Base-by-base conservation (phyloP, 2,888 invertebrate genomes). In the Nasonovia ribisnigri region DNA sequence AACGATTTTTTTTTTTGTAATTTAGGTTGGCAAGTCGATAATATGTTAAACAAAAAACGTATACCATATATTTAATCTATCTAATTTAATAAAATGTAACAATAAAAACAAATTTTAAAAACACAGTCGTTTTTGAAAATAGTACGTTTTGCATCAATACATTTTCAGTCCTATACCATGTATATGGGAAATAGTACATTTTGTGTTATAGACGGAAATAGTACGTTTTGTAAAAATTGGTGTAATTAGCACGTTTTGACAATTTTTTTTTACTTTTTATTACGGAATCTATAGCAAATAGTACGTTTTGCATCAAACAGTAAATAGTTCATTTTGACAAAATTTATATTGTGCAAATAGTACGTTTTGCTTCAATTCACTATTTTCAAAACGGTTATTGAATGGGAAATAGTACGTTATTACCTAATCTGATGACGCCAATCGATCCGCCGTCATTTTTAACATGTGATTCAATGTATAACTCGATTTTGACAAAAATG, bases 321-420 rank as follows among this genome's bases (percentile, higher is more conserved):
- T 77, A 77, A 77, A 77, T 77, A 77, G 36, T 77, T 77, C 36
- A 36, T 77, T 77, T 36, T 77, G 77, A 77, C 36, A 77, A 77
- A 77, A 77, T 77, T 11, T 77, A 77, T 77, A 77, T 16, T 77
- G 77, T 77, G n/a, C 77, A 77, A 77, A 77, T 77, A 77, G 77
- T 36, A 77, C 77, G 77, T 77, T 77, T 77, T 36, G 16, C 54
- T 4, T 16, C 77, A 77, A 77, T 13, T 36, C 0, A 36, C n/a
- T 77, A 77, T 77, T 36, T 77, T 77, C 36, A 77, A 36, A 77
- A 2, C 36, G 77, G n/a, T 36, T 77, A 13, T 77, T 77, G 77
- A 36, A 2, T 77, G 77, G 5, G 16, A 77, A 77, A 77, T 36
- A 77, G n/a, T 36, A 77, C 36, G n/a, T 77, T 77, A 2, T 77